These are phyloP conservation scores for Heterotis niloticus DNA, from an alignment of 2,113 vertebrate genomes.

Conservation along the genomic window DNA sequence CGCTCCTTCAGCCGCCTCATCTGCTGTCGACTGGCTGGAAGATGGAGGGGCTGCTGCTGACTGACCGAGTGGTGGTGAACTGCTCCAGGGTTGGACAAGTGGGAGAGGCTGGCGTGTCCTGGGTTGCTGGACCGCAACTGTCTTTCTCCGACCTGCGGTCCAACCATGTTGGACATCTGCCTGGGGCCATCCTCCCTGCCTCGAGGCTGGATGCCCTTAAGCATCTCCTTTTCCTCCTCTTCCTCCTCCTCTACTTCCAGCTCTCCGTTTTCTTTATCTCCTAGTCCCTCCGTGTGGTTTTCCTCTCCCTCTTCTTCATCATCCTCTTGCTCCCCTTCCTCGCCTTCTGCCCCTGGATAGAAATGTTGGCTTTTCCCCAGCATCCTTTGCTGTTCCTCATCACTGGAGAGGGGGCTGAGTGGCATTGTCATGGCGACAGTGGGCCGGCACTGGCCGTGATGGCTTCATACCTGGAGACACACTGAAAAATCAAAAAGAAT, in stretches of 20 bases:
- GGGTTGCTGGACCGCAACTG: slow-evolving; percentile 50
- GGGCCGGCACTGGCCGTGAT: slow-evolving; percentile 64
- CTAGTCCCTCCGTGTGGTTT: slow-evolving; percentile 45
- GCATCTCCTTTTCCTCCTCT: slow-evolving; percentile 49
- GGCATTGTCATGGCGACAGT: slow-evolving; percentile 75
- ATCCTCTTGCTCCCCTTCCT: slow-evolving; percentile 69
- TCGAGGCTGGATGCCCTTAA: slow-evolving; percentile 52
- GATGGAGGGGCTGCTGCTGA: slow-evolving; percentile 54
- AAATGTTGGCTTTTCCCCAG: slow-evolving; percentile 72
- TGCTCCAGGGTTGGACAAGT: slow-evolving; percentile 52
- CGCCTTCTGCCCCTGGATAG: slow-evolving; percentile 65
- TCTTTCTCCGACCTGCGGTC: slow-evolving; percentile 59
- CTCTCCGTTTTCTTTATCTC: slow-evolving; percentile 44
- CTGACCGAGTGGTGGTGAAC: slow-evolving; percentile 54
- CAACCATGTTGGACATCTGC: slow-evolving; percentile 64
- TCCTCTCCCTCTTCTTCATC: slow-evolving; percentile 81
- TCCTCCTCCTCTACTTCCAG: slow-evolving; percentile 35
- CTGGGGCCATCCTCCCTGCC: slow-evolving; percentile 61
- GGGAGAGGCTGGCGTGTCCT: slow-evolving; percentile 45
- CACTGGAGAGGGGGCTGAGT: slow-evolving; percentile 76
- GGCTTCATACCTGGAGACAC: slow-evolving; percentile 50
- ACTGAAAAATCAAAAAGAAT: slow-evolving; percentile 44
- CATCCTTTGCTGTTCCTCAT: slow-evolving; percentile 76
- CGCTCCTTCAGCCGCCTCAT: slow-evolving; percentile 72
- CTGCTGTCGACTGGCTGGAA: slow-evolving; percentile 52